Percentiles rank a stretch among this genome's conserved stretches.
Evolutionary conservation across 2,888 invertebrate genomes (phyloP).

Genomic region (Aphodius granarius): DNA sequence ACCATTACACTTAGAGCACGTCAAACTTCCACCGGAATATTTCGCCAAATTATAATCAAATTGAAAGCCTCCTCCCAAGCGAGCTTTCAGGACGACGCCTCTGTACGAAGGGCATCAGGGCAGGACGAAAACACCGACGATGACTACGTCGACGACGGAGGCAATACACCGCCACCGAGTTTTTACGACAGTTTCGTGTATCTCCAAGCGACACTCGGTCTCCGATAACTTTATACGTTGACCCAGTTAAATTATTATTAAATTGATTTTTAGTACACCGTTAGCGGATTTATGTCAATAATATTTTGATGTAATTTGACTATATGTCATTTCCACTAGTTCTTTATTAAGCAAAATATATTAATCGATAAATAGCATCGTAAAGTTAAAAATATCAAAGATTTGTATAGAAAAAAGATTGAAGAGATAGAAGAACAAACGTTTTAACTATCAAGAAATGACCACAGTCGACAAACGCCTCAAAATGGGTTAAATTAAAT

Average conservation of each 20-base stretch:
- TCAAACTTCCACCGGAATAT: constrained; percentile 1
- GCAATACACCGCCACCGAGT: background rate
- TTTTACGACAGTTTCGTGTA: background rate
- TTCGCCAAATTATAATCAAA: constrained; percentile 14
- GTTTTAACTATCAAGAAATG: no score
- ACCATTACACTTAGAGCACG: background rate
- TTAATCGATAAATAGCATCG: no score
- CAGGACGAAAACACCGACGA: background rate
- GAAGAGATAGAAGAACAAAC: no score
- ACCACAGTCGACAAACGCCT: no score
- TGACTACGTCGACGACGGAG: no score
- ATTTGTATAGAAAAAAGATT: no score
- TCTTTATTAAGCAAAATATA: no score
- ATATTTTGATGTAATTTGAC: no score
- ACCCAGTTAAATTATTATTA: constrained; percentile 33
- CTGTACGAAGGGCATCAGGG: background rate
- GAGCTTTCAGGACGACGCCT: background rate
- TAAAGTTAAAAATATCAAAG: no score
- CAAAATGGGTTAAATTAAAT: background rate
- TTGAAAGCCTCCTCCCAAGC: background rate
- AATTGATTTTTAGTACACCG: constrained; percentile 39
- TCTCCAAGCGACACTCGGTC: background rate
- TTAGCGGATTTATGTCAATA: background rate
- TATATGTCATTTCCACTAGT: no score
- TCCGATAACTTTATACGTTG: constrained; percentile 20